phyloP scores from a whole-genome alignment of 2,888 invertebrate genomes.

The Cheilosia scutellata region DNA sequence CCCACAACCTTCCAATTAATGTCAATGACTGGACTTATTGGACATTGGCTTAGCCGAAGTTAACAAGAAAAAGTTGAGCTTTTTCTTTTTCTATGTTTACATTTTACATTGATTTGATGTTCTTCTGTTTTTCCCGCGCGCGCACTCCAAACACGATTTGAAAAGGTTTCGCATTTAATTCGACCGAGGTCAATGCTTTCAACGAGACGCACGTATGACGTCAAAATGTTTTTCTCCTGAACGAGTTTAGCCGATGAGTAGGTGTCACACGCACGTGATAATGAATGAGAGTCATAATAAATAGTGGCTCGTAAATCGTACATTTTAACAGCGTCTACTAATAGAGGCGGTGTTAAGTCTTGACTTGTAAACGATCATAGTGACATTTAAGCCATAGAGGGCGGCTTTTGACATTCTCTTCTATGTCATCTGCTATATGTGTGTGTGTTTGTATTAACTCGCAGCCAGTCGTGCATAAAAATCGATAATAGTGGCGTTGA shows the following conservation, averaged over 20 bases:
- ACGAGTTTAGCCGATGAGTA: slow-evolving; percentile 19
- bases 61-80: slow-evolving; percentile 1
- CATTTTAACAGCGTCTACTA: neutral
- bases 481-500: slow-evolving; percentile 45
- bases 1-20: slow-evolving; percentile 21
- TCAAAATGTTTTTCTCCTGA: neutral
- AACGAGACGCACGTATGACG: neutral
- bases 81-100: slow-evolving; percentile 8
- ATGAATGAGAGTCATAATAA: slow-evolving; percentile 29
- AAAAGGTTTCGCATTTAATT: slow-evolving; percentile 10
- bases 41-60: slow-evolving; percentile 6
- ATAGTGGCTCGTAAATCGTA: neutral
- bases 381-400: slow-evolving; percentile 35
- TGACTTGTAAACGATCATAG: neutral
- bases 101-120: slow-evolving; percentile 5
- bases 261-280: slow-evolving; percentile 44
- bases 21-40: slow-evolving; percentile 36
- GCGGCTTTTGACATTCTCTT: slow-evolving; percentile 37
- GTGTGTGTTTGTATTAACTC: neutral
- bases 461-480: slow-evolving; percentile 35
- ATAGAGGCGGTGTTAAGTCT: neutral
- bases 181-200: slow-evolving; percentile 43
- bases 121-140: neutral
- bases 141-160: slow-evolving; percentile 8
- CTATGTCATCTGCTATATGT: neutral